Evolutionary conservation across 2,113 vertebrate genomes (phyloP).

Genomic region (Synchiropus splendidus): DNA sequence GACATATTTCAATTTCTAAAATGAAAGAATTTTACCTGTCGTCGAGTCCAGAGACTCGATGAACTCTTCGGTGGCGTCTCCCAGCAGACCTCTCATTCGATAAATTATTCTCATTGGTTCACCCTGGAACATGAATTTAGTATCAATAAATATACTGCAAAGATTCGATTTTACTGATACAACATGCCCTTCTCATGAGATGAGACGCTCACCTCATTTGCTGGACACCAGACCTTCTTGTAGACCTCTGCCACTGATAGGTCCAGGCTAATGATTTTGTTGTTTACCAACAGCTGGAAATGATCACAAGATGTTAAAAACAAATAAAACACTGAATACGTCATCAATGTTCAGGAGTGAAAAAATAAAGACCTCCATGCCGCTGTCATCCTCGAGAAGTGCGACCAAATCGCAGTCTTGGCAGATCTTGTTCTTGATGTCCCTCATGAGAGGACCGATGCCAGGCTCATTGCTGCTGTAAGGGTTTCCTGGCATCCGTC

Average conservation of each 20-base stretch:
- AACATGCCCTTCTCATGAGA: no score
- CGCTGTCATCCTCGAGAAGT: constrained; percentile 94
- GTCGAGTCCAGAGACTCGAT: constrained; percentile 96
- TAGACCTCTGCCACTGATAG: constrained; percentile 94
- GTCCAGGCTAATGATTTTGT: constrained; percentile 98
- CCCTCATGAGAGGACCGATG: constrained; percentile 92
- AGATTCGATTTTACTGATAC: no score
- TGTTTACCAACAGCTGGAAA: constrained; percentile 90
- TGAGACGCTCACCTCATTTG: constrained; percentile 80
- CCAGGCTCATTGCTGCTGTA: constrained; percentile 97
- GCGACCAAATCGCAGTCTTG: constrained; percentile 98
- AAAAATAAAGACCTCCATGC: constrained; percentile 82
- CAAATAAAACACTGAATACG: no score
- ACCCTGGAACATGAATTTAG: constrained; percentile 71
- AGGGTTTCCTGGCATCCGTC: constrained; percentile 96
- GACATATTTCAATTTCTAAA: not conserved
- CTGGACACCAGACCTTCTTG: constrained; percentile 98
- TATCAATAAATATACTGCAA: no score
- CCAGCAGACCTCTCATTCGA: constrained; percentile 94
- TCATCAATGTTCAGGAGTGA: not conserved
- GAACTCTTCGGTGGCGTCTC: constrained; percentile 96
- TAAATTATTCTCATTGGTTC: constrained; percentile 99
- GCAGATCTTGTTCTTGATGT: constrained; percentile 99
- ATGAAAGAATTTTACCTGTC: constrained; percentile 70
- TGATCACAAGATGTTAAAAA: constrained; percentile 6